Evolutionary conservation across 2,113 vertebrate genomes (phyloP).

Genomic region (Petrocephalus zakoni): DNA sequence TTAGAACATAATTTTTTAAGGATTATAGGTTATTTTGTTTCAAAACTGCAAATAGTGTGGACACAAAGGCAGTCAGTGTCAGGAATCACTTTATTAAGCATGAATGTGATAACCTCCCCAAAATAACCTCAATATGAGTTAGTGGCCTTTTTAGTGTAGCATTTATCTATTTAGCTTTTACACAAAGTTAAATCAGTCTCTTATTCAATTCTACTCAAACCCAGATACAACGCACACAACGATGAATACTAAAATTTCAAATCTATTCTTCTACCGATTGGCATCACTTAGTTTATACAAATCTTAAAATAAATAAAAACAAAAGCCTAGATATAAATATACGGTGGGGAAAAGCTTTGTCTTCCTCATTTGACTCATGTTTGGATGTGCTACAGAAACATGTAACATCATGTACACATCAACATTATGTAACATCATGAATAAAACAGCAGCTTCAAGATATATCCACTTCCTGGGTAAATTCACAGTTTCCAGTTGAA

Average conservation of each 20-base stretch:
- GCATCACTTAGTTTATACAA: not conserved
- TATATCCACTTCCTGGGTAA: not conserved
- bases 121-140: slow-evolving; percentile 13
- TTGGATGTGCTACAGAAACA: not conserved
- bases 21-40: not conserved
- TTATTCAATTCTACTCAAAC: not conserved
- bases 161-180: not conserved
- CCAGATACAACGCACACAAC: slow-evolving; percentile 2
- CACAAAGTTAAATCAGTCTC: not conserved
- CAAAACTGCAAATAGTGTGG: not conserved
- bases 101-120: not conserved
- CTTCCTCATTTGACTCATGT: not conserved
- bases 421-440: no score
- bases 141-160: not conserved
- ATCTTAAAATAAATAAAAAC: not conserved
- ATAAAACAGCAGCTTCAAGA: not conserved
- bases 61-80: not conserved
- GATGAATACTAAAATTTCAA: not conserved
- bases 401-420: not conserved
- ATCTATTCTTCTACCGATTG: not conserved
- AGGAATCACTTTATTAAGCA: not conserved
- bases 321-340: not conserved
- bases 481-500: not conserved
- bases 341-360: not conserved
- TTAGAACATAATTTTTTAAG: not conserved